These are phyloP conservation scores for Mustelus asterias DNA, from an alignment of 2,113 vertebrate genomes.

Conservation along the genomic window DNA sequence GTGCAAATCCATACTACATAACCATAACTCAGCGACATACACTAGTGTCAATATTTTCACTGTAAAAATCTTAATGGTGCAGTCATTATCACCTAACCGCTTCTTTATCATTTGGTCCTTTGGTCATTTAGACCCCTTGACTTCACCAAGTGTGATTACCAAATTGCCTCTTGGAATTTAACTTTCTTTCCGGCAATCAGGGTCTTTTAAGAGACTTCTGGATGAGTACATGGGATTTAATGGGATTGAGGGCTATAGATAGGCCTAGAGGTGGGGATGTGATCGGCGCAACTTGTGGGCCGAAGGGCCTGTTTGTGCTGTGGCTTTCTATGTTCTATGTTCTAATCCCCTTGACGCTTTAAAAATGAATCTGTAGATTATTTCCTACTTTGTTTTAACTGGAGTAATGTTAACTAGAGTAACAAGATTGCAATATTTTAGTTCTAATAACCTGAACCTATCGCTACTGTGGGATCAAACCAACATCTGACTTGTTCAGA, in stretches of 20 bases:
- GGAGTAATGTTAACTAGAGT: background rate
- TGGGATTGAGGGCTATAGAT: too few species aligned
- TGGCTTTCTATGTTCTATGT: too few species aligned
- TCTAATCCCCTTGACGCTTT: background rate
- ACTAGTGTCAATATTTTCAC: background rate
- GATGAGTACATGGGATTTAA: too few species aligned
- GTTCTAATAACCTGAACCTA: background rate
- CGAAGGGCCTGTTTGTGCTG: too few species aligned
- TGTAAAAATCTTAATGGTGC: background rate
- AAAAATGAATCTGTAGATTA: background rate
- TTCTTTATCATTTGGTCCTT: too few species aligned
- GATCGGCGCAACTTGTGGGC: too few species aligned
- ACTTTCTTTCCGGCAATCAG: background rate
- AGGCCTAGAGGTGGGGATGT: too few species aligned
- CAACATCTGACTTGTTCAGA: background rate
- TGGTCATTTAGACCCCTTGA: background rate
- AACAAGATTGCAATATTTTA: background rate
- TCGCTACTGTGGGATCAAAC: background rate
- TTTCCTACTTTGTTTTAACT: background rate
- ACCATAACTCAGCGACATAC: background rate
- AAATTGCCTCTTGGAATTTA: background rate
- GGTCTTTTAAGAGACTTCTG: too few species aligned
- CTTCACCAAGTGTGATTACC: background rate
- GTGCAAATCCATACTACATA: background rate
- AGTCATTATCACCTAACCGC: background rate